Evolutionary conservation across 2,113 vertebrate genomes (phyloP).

Genomic region (Benitochromis conjunctus): DNA sequence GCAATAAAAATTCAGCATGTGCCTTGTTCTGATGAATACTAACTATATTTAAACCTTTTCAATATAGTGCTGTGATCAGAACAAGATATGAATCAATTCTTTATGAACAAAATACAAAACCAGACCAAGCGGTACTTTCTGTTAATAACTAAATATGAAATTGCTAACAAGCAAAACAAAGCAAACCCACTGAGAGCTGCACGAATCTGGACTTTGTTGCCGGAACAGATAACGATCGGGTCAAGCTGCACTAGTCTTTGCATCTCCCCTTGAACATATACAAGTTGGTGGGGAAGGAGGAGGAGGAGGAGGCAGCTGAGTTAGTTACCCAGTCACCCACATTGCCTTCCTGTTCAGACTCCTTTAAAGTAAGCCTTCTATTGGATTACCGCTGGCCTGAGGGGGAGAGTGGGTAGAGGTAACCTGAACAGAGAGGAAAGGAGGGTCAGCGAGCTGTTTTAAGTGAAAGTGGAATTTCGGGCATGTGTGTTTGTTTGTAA

Average conservation of each 20-base stretch:
- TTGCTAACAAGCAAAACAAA: neutral
- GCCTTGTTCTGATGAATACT: neutral
- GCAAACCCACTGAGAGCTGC: neutral
- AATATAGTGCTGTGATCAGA: neutral
- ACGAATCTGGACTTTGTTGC: neutral
- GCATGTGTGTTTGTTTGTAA: conserved; percentile 73
- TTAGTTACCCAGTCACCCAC: conserved; percentile 25
- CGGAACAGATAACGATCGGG: neutral
- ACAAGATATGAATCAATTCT: neutral
- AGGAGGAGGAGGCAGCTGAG: neutral
- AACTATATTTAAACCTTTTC: neutral
- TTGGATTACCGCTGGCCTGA: conserved; percentile 67
- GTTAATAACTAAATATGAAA: neutral
- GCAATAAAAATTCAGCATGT: neutral
- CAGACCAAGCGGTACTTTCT: neutral
- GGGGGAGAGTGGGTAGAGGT: conserved; percentile 48
- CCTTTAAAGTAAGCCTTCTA: conserved; percentile 56
- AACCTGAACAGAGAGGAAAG: conserved; percentile 53
- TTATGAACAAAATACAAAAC: neutral
- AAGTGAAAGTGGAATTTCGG: conserved; percentile 71
- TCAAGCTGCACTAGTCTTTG: neutral
- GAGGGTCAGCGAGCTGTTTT: conserved; percentile 68
- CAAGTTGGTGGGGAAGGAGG: neutral
- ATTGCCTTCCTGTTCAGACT: conserved; percentile 60
- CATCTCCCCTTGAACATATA: neutral